Evolutionary conservation across 1,140 invertebrate genomes (phyloP), one percentile per base, ranked within the genome.

Genomic region (Drosophila nigromelanica): DNA sequence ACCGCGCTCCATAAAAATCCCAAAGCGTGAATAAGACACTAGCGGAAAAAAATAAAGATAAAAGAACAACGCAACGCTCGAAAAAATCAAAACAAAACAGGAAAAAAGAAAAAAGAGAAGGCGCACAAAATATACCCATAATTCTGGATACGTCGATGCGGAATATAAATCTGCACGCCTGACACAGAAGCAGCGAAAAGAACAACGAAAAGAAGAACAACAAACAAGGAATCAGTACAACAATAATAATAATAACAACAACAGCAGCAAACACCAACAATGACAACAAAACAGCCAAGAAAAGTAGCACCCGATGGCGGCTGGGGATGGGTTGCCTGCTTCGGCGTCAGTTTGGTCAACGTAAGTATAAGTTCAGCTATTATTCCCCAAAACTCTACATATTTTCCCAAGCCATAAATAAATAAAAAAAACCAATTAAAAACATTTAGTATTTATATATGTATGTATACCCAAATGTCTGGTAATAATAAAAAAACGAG

Each of bases 281-380:
- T 77, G 80, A 90, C 72, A 62, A 87, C 59, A 43, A 81, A 86
- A 55, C 89, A 83, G 60, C 90, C 91, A 55, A 90, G 78, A 78
- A 92, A 92, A 82, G 90, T 92, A 24, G 91, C 91, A 21, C 91
- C 91, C 60, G 91, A 92, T 75, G 91, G 91, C 47, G 96, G 96
- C 47, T 97, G 96, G 95, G 96, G 95, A 33, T 97, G 96, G 96
- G 94, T 96, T 90, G 95, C 96, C 40, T 96, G 95, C 66, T 92
- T 97, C 43, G 96, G 96, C 71, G 95, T 95, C 69, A 96, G 96
- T 91, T 93, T 96, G 80, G 95, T 96, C 76, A 95, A 96, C 93
- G 95, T 96, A 93, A 95, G 95, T 94, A 11, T 12, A 5, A 48
- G 24, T 27, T 37, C 2, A 21, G 27, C 5, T 27, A 35, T 50